A percentile compares a stretch with the other conserved stretches of the same genome.
phyloP scores from a whole-genome alignment of 2,888 invertebrate species.

The Drosophila paucipuncta region DNA sequence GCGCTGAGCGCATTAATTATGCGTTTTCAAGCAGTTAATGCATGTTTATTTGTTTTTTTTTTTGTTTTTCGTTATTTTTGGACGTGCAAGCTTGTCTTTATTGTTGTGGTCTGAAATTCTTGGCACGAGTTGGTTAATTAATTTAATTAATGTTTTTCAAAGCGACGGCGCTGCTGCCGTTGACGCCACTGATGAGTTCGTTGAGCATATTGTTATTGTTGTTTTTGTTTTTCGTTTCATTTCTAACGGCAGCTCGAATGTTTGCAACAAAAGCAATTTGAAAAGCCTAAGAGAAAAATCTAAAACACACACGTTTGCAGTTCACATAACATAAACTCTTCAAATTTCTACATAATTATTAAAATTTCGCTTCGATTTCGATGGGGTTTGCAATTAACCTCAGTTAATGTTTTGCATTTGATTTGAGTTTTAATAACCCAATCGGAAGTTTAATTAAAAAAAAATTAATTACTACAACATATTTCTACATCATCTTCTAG shows the following conservation, averaged over 20 bases:
- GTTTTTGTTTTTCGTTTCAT: conserved; percentile 6
- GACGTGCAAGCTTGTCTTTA: conserved; percentile 31
- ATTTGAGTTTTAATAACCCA: conserved; percentile 13
- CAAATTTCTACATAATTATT: conserved; percentile 49
- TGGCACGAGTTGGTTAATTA: conserved; percentile 80
- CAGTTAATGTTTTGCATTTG: conserved; percentile 26
- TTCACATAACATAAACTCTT: conserved; percentile 30
- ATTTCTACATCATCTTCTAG: too few species aligned
- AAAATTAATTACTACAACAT: too few species aligned
- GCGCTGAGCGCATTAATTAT: conserved; percentile 80
- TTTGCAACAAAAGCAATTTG: conserved; percentile 39
- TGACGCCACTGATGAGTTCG: conserved; percentile 62
- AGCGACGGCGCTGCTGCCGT: conserved; percentile 61
- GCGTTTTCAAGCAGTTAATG: conserved; percentile 71
- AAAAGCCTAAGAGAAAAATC: conserved; percentile 39
- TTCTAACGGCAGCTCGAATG: conserved; percentile 73
- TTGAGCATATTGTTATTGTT: conserved; percentile 30
- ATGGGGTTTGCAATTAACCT: conserved; percentile 53
- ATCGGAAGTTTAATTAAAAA: conserved; percentile 55
- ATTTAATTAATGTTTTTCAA: conserved; percentile 80
- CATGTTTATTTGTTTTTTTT: conserved; percentile 4
- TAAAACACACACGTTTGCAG: conserved; percentile 11
- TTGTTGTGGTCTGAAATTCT: conserved; percentile 58
- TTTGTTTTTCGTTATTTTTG: conserved; percentile 32
- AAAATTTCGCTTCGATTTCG: conserved; percentile 42